Conservation (phyloP, 2,797 vertebrate genomes). For the Hyperoplus lanceolatus region DNA sequence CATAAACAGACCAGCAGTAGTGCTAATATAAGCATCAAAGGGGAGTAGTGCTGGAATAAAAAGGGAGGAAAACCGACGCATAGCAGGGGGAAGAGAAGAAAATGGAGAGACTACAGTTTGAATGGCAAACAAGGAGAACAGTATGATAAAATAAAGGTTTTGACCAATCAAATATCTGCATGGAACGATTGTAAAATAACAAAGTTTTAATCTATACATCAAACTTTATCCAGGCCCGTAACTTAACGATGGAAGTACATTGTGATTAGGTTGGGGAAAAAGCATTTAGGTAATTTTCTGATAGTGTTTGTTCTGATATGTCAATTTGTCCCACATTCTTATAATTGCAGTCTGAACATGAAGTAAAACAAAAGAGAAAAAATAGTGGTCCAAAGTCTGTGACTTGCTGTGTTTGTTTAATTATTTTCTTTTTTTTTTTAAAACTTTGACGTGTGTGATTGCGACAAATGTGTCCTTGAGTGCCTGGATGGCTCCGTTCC, state of each 20-base stretch:
- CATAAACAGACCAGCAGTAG: constrained; percentile 29
- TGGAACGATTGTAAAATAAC: no score
- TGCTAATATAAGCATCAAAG: constrained; percentile 36
- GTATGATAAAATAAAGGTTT: background rate
- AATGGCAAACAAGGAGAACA: background rate
- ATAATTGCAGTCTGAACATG: no score
- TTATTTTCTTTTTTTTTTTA: constrained; percentile 1
- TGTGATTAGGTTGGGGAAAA: no score
- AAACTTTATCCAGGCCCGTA: no score
- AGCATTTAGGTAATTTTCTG: no score
- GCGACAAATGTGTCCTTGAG: constrained; percentile 58
- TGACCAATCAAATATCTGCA: background rate
- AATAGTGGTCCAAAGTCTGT: constrained; percentile 40
- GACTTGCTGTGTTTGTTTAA: constrained; percentile 43
- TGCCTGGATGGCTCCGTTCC: constrained; percentile 22
- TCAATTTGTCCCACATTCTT: no score
- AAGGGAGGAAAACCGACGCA: constrained; percentile 14
- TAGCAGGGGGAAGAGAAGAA: background rate
- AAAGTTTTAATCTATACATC: no score
- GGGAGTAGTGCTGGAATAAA: constrained; percentile 26
- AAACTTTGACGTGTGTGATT: background rate
- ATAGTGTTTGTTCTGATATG: no score
- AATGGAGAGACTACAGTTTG: background rate
- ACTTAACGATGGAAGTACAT: no score
- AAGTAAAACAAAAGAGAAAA: no score